Percentiles rank a stretch among this genome's conserved stretches.
These are phyloP conservation scores for Telenomus remus DNA, from an alignment of 1,140 invertebrate genomes.

Conservation along the genomic window DNA sequence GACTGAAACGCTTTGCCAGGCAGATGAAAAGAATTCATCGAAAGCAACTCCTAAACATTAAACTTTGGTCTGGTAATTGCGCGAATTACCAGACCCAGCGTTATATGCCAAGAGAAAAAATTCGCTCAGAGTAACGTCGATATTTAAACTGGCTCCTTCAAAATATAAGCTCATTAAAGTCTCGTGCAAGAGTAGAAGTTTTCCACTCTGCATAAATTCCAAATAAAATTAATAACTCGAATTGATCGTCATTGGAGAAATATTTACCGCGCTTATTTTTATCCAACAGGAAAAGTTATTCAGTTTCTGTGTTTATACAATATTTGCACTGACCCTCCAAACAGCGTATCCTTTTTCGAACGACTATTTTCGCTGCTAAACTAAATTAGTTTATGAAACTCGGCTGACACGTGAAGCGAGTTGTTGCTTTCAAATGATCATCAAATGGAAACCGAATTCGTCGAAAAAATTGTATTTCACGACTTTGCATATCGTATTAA, in stretches of 20 bases:
- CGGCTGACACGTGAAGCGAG: no score
- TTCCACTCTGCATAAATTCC: conserved; percentile 37
- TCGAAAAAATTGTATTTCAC: no score
- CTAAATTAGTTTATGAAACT: no score
- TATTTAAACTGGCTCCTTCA: conserved; percentile 44
- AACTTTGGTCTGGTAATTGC: conserved; percentile 39
- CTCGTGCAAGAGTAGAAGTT: conserved; percentile 53
- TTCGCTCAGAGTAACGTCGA: conserved; percentile 38
- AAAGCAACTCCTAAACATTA: conserved; percentile 32
- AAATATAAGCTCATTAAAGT: conserved; percentile 53
- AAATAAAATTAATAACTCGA: conserved; percentile 46
- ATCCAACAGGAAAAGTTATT: no score
- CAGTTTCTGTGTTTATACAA: no score
- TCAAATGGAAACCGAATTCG: no score
- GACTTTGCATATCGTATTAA: no score
- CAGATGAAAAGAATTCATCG: conserved; percentile 31
- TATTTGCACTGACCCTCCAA: no score
- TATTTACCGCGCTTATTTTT: no score
- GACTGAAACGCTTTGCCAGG: not conserved
- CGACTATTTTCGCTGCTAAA: no score
- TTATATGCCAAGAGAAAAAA: conserved; percentile 38
- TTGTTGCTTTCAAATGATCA: no score
- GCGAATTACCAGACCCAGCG: conserved; percentile 19
- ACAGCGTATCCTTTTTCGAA: no score
- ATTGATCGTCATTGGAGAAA: conserved; percentile 38